phyloP scores from a whole-genome alignment of 2,113 vertebrate species.

The Leiothrix lutea region DNA sequence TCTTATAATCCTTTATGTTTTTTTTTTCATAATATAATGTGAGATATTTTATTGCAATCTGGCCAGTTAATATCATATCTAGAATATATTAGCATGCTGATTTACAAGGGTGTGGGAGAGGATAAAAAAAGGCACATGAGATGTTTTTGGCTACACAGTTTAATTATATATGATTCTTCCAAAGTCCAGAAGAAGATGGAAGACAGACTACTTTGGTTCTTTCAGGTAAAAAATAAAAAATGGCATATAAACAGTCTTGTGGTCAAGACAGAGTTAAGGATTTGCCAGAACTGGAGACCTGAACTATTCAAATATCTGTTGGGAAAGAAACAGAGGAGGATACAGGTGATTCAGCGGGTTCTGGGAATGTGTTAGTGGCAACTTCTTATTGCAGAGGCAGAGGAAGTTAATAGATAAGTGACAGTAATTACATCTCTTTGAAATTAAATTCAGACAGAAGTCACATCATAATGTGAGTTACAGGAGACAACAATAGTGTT shows the following conservation, averaged over 20 bases:
- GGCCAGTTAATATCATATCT: background rate
- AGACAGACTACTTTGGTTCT: background rate
- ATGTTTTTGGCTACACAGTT: background rate
- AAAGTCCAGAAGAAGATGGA: background rate
- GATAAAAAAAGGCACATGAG: background rate
- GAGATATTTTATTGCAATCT: background rate
- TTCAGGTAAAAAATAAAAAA: background rate
- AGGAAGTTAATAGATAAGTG: constrained; percentile 30
- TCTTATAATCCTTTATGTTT: background rate
- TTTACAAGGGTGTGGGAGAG: background rate
- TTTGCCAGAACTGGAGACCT: background rate
- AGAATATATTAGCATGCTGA: background rate
- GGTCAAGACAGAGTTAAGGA: background rate
- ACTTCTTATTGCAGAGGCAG: background rate
- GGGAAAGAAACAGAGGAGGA: background rate
- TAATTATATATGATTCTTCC: background rate
- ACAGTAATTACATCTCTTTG: background rate
- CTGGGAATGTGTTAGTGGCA: background rate
- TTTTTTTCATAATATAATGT: background rate
- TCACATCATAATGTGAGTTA: background rate
- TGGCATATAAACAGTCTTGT: background rate
- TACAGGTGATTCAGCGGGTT: background rate
- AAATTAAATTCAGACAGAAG: background rate
- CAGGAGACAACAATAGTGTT: constrained; percentile 14
- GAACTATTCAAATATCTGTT: background rate